These are phyloP conservation scores for Eupithecia subfuscata DNA, from an alignment of 2,888 invertebrate species.

Conservation along the genomic window DNA sequence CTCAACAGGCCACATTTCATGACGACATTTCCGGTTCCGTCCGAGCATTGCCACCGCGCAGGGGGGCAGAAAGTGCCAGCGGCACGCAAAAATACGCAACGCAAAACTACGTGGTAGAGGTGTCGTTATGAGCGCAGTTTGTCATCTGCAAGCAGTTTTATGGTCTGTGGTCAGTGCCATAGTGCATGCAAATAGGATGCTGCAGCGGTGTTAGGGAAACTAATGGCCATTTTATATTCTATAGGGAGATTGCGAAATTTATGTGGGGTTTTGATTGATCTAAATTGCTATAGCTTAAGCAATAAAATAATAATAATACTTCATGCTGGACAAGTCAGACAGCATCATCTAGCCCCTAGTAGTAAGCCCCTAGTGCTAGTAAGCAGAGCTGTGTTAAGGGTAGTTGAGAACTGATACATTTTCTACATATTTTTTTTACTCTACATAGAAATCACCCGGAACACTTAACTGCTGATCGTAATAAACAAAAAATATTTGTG, in stretches of 20 bases:
- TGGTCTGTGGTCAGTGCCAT: slow-evolving; percentile 56
- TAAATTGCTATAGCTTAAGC: no score
- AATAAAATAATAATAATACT: no score
- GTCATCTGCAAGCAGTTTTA: slow-evolving; percentile 71
- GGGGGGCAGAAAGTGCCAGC: slow-evolving; percentile 58
- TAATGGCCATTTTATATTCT: slow-evolving; percentile 12
- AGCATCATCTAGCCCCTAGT: no score
- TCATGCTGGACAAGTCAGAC: no score
- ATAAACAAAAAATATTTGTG: background rate
- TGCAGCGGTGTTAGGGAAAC: slow-evolving; percentile 34
- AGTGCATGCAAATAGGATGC: slow-evolving; percentile 49
- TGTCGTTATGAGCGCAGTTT: slow-evolving; percentile 66
- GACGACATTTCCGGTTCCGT: background rate
- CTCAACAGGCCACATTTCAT: slow-evolving; percentile 2
- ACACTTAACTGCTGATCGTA: no score
- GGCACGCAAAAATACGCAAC: slow-evolving; percentile 62
- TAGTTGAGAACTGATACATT: no score
- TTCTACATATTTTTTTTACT: no score
- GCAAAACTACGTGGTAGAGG: slow-evolving; percentile 62
- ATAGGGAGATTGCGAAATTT: background rate
- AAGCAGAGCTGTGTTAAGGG: no score
- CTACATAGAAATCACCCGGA: background rate
- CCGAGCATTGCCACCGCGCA: background rate
- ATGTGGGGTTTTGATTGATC: background rate
- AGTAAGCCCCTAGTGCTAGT: no score